These are phyloP conservation scores for Caenorhabditis zanzibari DNA, from an alignment of 2,888 invertebrate genomes.

Conservation along the genomic window DNA sequence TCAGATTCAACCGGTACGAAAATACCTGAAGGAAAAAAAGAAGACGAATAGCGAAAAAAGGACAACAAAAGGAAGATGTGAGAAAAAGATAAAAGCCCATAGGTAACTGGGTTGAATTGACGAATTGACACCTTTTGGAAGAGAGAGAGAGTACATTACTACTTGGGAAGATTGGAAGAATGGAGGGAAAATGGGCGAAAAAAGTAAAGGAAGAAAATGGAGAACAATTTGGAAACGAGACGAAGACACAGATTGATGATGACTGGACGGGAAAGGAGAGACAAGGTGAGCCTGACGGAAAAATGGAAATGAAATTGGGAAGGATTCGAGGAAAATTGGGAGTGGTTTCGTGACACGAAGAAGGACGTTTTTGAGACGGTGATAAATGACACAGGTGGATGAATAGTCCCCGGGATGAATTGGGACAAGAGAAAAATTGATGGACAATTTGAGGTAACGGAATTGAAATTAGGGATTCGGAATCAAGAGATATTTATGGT, in stretches of 20 bases:
- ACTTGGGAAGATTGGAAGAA: conserved; percentile 47
- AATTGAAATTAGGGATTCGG: not conserved
- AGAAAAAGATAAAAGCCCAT: conserved; percentile 32
- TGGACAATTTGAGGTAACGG: conserved; percentile 13
- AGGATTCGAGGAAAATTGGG: not conserved
- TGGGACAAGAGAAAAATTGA: not conserved
- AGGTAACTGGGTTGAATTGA: conserved; percentile 26
- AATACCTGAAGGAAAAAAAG: not conserved
- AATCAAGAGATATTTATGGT: not conserved
- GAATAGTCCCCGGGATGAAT: not conserved
- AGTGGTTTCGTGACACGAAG: conserved; percentile 27
- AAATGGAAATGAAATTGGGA: conserved; percentile 7
- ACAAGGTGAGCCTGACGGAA: conserved; percentile 8
- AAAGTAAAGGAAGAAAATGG: conserved; percentile 19
- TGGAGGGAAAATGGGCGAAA: conserved; percentile 11
- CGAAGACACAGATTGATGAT: conserved; percentile 31
- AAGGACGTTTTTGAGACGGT: conserved; percentile 4
- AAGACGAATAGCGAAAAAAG: not conserved
- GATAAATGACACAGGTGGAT: conserved; percentile 24
- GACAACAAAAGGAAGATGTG: conserved; percentile 26
- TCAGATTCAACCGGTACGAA: not conserved
- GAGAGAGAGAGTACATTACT: conserved; percentile 23
- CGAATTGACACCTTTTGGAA: conserved; percentile 13
- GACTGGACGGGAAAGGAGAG: conserved; percentile 26
- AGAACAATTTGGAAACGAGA: conserved; percentile 23